Evolutionary conservation across 2,797 vertebrate genomes (phyloP).

Genomic region (Sebastolobus altivelis): DNA sequence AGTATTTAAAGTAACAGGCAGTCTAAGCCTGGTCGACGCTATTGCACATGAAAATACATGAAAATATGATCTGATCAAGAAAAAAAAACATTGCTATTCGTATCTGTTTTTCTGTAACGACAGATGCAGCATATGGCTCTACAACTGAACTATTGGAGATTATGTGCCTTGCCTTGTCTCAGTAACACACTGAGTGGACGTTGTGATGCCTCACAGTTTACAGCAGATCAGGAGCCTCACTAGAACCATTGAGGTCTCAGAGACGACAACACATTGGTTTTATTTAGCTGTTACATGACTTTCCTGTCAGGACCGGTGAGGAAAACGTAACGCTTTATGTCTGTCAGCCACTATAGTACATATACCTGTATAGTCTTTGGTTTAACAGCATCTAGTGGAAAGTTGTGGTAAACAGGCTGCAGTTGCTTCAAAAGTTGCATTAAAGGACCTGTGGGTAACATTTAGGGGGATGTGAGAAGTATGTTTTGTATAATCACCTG

Average conservation of each 20-base stretch:
- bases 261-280: background rate
- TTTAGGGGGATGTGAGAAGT: no score
- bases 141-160: background rate
- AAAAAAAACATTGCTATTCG: background rate
- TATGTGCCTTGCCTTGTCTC: background rate
- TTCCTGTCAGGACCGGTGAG: background rate
- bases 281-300: background rate
- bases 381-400: slow-evolving; percentile 44
- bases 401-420: slow-evolving; percentile 4
- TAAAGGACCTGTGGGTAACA: background rate
- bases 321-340: background rate
- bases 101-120: background rate
- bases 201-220: background rate
- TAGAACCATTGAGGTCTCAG: background rate
- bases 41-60: background rate
- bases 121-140: background rate
- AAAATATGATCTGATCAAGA: slow-evolving; percentile 5
- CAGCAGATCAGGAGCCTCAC: background rate
- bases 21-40: background rate
- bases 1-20: no score
- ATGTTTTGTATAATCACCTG: no score
- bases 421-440: background rate
- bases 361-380: background rate
- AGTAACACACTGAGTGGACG: background rate
- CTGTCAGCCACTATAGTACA: background rate